Conservation (phyloP, 2,888 invertebrate species). For the Brachyopa scutellaris region DNA sequence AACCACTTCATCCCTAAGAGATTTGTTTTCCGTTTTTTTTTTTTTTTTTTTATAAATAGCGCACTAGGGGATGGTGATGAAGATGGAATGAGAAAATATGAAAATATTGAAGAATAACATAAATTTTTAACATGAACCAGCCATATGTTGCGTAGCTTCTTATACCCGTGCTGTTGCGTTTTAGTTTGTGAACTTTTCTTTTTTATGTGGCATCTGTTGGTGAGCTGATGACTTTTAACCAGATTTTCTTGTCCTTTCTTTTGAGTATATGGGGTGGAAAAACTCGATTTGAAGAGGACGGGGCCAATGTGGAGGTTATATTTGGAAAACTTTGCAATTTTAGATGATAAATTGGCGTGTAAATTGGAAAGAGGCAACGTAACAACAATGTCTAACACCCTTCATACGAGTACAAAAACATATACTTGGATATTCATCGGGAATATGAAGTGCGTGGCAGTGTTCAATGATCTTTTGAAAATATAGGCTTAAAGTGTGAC, state of each 20-base stretch:
- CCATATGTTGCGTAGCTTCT: slow-evolving; percentile 58
- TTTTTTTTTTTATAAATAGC: slow-evolving; percentile 15
- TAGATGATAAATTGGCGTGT: slow-evolving; percentile 45
- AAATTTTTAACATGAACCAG: slow-evolving; percentile 33
- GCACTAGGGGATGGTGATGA: slow-evolving; percentile 53
- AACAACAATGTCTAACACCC: too few relatives aligned
- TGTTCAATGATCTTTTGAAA: too few relatives aligned
- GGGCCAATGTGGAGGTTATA: neutral
- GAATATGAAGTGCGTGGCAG: too few relatives aligned
- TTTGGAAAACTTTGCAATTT: slow-evolving; percentile 27
- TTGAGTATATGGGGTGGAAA: neutral
- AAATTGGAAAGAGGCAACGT: slow-evolving; percentile 33
- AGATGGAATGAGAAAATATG: slow-evolving; percentile 14
- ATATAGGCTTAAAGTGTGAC: too few relatives aligned
- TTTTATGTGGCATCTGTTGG: slow-evolving; percentile 62
- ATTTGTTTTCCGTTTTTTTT: slow-evolving; percentile 21
- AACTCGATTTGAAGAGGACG: neutral
- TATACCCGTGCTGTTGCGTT: slow-evolving; percentile 58
- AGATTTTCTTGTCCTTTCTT: slow-evolving; percentile 28
- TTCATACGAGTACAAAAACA: too few relatives aligned
- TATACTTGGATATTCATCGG: too few relatives aligned
- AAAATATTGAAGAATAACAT: slow-evolving; percentile 46
- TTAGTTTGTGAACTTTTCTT: slow-evolving; percentile 37
- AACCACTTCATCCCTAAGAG: slow-evolving; percentile 65
- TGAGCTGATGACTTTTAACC: slow-evolving; percentile 53